Base-by-base conservation (phyloP, 2,888 invertebrate species). In the Pediacus dermestoides region DNA sequence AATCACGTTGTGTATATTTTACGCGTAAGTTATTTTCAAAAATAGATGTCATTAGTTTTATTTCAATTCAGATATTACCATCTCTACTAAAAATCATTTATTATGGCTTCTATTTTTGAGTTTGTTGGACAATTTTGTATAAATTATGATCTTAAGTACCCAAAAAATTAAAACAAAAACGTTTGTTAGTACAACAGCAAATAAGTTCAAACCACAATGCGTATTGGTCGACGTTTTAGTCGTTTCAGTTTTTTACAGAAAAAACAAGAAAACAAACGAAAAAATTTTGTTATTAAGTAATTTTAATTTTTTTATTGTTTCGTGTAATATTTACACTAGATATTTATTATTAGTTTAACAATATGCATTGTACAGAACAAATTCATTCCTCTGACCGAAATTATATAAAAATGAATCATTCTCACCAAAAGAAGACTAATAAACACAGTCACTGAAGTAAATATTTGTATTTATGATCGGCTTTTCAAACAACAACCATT, bases 181-280 rank as follows among this genome's bases (percentile, higher is more conserved):
- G 60, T 58, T 58, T 59, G 60, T 60, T 50, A 38, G 51, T 48
- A 49, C 50, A 50, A 37, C 42, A 46, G 48, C 48, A 44, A 26
- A 30, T 50, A 46, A 54, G 56, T 60, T 61, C 58, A 58, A 62
- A 61, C 58, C 50, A 48, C 45, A 48, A 55, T 43, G 47, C 46
- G 44, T 48, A 38, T 47, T 50, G n/a, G 42, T 37, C 42, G 39
- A 44, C 38, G 39, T 30, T 35, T 23, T 36, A 38, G 44, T 34
- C 42, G 37, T 40, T 50, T 41, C 38, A 34, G 34, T 23, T 45
- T 48, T 50, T 48, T 50, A 48, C 49, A 45, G 40, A 44, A 43
- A 34, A 34, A 30, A 38, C 23, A 48, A n/a, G n/a, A n/a, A n/a
- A n/a, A n/a, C n/a, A n/a, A n/a, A n/a, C n/a, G n/a, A n/a, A n/a